A percentile compares a stretch with the other conserved stretches of the same genome.
These are phyloP conservation scores for Nematostella vectensis DNA, from an alignment of 92 coral and sea anemone species.

Conservation along the genomic window DNA sequence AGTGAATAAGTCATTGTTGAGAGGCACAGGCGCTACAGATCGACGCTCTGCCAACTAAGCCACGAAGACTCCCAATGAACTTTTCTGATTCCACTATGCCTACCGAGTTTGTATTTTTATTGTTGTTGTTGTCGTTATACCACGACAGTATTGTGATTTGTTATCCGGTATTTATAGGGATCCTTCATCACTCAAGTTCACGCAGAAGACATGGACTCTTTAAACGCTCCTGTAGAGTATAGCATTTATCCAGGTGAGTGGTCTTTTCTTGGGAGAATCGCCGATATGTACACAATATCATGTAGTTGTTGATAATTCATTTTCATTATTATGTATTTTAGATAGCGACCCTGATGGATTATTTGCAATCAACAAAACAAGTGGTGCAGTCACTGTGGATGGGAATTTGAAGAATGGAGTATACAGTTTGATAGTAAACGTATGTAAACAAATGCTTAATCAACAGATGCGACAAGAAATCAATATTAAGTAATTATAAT, in stretches of 20 bases:
- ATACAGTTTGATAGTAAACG: conserved; percentile 23
- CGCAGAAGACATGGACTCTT: conserved; percentile 34
- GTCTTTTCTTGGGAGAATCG: neutral
- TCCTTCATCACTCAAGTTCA: conserved; percentile 20
- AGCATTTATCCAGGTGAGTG: conserved; percentile 31
- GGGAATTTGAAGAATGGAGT: conserved; percentile 7
- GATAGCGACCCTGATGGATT: conserved; percentile 21
- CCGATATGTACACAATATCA: neutral
- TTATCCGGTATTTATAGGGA: no score
- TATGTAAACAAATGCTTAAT: conserved; percentile 13
- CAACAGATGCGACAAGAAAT: no score
- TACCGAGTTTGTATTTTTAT: no score
- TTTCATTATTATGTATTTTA: conserved; percentile 2
- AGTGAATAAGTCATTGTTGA: no score
- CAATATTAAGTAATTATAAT: no score
- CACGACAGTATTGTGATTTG: no score
- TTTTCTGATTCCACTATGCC: no score
- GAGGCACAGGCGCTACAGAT: no score
- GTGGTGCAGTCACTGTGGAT: conserved; percentile 27
- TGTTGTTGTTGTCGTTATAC: no score
- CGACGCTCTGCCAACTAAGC: no score
- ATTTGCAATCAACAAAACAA: conserved; percentile 24
- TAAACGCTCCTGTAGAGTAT: conserved; percentile 28
- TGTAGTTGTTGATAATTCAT: neutral
- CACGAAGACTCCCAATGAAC: no score